A percentile compares a stretch with the other conserved stretches of the same genome.
Conservation (phyloP, 37 sponge, comb jelly and placozoan genomes). For the Petrosia ficiformis region DNA sequence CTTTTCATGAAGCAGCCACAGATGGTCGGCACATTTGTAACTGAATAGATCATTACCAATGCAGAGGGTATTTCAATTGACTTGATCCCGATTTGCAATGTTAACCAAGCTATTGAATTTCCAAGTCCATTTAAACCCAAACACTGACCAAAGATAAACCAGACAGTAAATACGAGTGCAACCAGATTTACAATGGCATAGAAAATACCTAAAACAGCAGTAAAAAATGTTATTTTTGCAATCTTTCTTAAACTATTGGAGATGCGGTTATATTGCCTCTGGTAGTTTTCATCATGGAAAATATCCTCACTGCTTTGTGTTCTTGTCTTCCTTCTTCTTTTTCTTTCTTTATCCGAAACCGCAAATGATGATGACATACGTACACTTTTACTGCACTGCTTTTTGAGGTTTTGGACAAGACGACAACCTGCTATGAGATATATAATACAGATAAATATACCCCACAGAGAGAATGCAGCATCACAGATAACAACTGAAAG, state of each 20-base stretch:
- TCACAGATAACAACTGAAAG: conserved; percentile 29
- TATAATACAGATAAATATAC: conserved; percentile 21
- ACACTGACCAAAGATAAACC: conserved; percentile 21
- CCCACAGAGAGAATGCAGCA: conserved; percentile 38
- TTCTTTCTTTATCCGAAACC: not conserved
- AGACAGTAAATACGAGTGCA: not conserved
- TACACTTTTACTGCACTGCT: not conserved
- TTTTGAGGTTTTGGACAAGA: conserved; percentile 8
- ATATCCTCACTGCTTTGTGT: not conserved
- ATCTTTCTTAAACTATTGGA: conserved; percentile 23
- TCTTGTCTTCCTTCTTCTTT: not conserved
- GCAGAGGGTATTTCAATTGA: conserved; percentile 7
- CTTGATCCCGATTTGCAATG: not conserved
- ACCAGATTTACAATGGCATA: conserved; percentile 29
- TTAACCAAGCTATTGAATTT: conserved; percentile 4
- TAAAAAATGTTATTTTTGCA: conserved; percentile 34
- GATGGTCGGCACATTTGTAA: no score
- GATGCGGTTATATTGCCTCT: conserved; percentile 1
- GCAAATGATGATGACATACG: not conserved
- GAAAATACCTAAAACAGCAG: conserved; percentile 18
- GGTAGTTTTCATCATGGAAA: not conserved
- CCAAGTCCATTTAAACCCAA: not conserved
- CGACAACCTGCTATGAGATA: conserved; percentile 29
- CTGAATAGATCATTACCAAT: conserved; percentile 25
- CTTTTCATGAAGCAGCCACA: no score